A percentile compares a stretch with the other conserved stretches of the same genome.
These are phyloP conservation scores for Agrochola macilenta DNA, from an alignment of 2,888 invertebrate genomes.

Conservation along the genomic window DNA sequence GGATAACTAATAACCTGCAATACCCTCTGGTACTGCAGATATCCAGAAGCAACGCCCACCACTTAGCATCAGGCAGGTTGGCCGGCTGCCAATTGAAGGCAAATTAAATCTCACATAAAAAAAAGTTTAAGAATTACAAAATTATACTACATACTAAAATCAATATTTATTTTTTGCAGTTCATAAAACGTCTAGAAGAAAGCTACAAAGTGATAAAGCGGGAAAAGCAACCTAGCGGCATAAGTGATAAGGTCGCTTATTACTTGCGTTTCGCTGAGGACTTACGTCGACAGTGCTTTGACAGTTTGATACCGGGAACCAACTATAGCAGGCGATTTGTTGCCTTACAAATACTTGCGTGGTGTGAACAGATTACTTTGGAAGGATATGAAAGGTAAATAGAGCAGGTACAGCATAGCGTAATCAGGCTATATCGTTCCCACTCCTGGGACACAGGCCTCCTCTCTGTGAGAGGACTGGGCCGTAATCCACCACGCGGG, in stretches of 20 bases:
- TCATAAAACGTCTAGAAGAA: constrained; percentile 82
- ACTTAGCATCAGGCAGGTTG: background rate
- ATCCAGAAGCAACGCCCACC: no score
- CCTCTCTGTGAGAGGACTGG: no score
- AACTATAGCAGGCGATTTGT: constrained; percentile 91
- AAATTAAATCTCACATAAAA: no score
- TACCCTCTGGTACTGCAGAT: no score
- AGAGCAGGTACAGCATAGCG: background rate
- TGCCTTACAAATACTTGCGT: constrained; percentile 90
- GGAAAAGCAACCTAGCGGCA: constrained; percentile 49
- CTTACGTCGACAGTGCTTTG: constrained; percentile 88
- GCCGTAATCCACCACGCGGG: no score
- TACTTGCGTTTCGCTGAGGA: constrained; percentile 87
- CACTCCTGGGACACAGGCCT: no score
- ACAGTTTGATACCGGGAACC: constrained; percentile 91
- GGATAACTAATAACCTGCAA: no score
- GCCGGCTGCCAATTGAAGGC: no score
- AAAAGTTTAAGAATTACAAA: background rate
- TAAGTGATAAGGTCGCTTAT: constrained; percentile 59
- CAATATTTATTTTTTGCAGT: constrained; percentile 68
- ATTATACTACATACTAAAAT: background rate
- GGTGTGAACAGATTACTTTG: constrained; percentile 72
- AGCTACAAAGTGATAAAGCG: constrained; percentile 77
- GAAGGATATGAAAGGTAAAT: constrained; percentile 73
- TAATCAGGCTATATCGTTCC: no score